Evolutionary conservation across 1,140 invertebrate species (phyloP).

Genomic region (Euborellia annulipes): DNA sequence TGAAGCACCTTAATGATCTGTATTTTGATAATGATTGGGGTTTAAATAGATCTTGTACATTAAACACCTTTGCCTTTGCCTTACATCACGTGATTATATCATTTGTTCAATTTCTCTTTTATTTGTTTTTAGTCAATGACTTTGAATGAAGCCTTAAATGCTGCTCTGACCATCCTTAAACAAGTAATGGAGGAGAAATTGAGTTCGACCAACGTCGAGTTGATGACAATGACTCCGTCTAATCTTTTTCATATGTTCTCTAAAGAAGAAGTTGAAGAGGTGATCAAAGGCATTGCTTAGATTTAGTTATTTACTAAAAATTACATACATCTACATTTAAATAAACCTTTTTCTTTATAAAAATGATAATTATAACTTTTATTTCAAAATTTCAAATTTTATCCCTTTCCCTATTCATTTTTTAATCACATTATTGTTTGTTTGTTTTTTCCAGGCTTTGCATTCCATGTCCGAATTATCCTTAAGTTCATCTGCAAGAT

Average conservation of each 20-base stretch:
- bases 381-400: background rate
- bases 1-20: too few relatives aligned
- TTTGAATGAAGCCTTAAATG: slow-evolving; percentile 85
- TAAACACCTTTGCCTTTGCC: too few relatives aligned
- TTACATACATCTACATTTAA: slow-evolving; percentile 5
- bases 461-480: too few relatives aligned
- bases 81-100: too few relatives aligned
- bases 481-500: too few relatives aligned
- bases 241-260: slow-evolving; percentile 79
- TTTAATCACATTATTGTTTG: too few relatives aligned
- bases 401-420: too few relatives aligned
- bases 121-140: slow-evolving; percentile 71
- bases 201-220: slow-evolving; percentile 94
- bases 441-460: too few relatives aligned
- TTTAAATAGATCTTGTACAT: too few relatives aligned
- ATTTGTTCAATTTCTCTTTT: too few relatives aligned
- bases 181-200: slow-evolving; percentile 99
- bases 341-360: background rate
- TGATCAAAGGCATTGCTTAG: slow-evolving; percentile 64
- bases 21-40: too few relatives aligned
- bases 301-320: slow-evolving; percentile 4
- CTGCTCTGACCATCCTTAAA: slow-evolving; percentile 87
- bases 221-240: slow-evolving; percentile 80
- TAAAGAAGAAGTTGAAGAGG: slow-evolving; percentile 79
- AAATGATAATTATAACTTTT: background rate